A percentile compares a stretch with the other conserved stretches of the same genome.
Evolutionary conservation across 2,113 vertebrate species (phyloP).

Genomic region (Marmota flaviventris): DNA sequence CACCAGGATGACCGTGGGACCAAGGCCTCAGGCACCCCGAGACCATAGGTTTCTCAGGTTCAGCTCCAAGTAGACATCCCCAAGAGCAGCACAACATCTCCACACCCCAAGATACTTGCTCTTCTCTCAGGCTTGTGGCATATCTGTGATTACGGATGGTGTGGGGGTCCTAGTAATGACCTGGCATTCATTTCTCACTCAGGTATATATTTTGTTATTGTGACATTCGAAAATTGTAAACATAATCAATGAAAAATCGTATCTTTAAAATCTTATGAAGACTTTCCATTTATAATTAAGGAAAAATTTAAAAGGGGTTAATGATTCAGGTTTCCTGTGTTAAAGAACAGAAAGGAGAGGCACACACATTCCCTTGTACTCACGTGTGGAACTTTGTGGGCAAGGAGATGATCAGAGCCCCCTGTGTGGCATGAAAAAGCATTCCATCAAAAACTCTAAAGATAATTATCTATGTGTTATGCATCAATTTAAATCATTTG

Average conservation of each 20-base stretch:
- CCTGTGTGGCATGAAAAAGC: neutral
- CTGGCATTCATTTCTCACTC: neutral
- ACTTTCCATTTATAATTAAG: neutral
- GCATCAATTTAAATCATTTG: neutral
- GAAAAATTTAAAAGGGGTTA: neutral
- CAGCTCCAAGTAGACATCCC: rapidly evolving
- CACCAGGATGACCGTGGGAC: neutral
- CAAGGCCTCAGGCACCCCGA: too few relatives aligned
- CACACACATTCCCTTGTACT: neutral
- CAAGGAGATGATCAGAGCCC: too few relatives aligned
- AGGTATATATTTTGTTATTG: neutral
- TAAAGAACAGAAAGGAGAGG: neutral
- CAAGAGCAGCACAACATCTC: rapidly evolving
- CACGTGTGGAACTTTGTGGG: neutral
- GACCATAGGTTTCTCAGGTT: neutral
- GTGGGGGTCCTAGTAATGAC: neutral
- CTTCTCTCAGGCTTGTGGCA: rapidly evolving
- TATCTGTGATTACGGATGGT: neutral
- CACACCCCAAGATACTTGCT: neutral
- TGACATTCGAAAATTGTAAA: neutral
- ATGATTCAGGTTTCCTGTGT: neutral
- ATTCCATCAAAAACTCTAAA: neutral
- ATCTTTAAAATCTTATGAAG: neutral
- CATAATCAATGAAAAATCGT: neutral
- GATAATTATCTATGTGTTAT: neutral